These are phyloP conservation scores for Drosophila mayri DNA, from an alignment of 1,140 invertebrate species.

Conservation along the genomic window DNA sequence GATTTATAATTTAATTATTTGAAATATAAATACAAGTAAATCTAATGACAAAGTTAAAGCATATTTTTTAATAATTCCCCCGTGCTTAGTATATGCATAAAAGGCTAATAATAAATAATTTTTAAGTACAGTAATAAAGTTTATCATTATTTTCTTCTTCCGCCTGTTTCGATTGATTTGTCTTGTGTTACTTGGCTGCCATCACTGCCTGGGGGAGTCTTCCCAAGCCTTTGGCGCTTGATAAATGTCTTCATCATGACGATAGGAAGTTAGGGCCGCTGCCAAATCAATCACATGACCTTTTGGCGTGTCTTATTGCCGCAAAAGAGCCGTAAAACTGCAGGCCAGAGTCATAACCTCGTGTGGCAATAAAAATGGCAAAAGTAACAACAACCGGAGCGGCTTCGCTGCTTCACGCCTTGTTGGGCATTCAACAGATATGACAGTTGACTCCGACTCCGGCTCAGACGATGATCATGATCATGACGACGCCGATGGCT, in stretches of 20 bases:
- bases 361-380: constrained; percentile 19
- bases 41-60: neutral
- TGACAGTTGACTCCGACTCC: constrained; percentile 24
- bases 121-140: neutral
- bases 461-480: constrained; percentile 26
- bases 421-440: constrained; percentile 66
- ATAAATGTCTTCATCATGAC: constrained; percentile 39
- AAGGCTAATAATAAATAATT: neutral
- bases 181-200: neutral
- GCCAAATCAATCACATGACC: constrained; percentile 38
- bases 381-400: constrained; percentile 49
- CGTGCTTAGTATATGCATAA: no score
- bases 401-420: constrained; percentile 74
- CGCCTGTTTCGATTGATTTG: constrained; percentile 7
- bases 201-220: constrained; percentile 13
- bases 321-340: constrained; percentile 29
- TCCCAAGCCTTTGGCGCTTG: constrained; percentile 13
- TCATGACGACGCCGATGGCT: constrained; percentile 32
- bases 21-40: no score
- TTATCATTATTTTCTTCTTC: neutral
- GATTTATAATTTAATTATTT: no score
- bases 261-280: constrained; percentile 22
- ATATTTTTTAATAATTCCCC: neutral
- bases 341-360: constrained; percentile 40
- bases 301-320: constrained; percentile 24